Conservation (phyloP, 2,888 invertebrate genomes). For the Pandemis corylana region DNA sequence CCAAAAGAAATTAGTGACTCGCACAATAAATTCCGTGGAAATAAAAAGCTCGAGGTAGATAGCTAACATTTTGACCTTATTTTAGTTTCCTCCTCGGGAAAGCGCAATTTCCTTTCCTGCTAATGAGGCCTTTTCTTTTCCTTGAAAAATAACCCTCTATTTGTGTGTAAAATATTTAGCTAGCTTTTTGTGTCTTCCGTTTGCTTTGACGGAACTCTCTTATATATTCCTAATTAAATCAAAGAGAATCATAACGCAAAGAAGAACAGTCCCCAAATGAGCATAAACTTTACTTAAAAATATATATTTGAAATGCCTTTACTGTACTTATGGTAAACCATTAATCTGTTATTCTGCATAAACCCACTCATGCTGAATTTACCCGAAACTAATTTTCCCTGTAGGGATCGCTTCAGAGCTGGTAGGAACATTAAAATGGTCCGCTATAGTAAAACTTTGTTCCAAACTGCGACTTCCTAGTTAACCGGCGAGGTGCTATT, state of each 20-base stretch:
- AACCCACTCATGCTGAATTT: conserved; percentile 25
- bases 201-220: conserved; percentile 33
- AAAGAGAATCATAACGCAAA: neutral
- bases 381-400: conserved; percentile 38
- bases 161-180: conserved; percentile 54
- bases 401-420: conserved; percentile 32
- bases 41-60: conserved; percentile 63
- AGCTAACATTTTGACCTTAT: conserved; percentile 80
- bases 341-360: conserved; percentile 17
- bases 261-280: neutral
- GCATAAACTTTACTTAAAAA: neutral
- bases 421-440: conserved; percentile 44
- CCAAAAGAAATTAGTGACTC: conserved; percentile 40
- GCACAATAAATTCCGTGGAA: conserved; percentile 55
- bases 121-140: conserved; percentile 81
- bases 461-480: conserved; percentile 57
- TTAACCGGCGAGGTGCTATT: conserved; percentile 57
- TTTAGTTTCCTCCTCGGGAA: conserved; percentile 75
- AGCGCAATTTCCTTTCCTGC: conserved; percentile 82
- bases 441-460: conserved; percentile 61
- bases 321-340: neutral
- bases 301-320: neutral
- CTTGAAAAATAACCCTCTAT: conserved; percentile 55
- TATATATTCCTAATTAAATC: conserved; percentile 26
- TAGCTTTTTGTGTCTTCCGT: conserved; percentile 45